phyloP scores from a whole-genome alignment of 2,888 invertebrate species.

The Belgica antarctica region DNA sequence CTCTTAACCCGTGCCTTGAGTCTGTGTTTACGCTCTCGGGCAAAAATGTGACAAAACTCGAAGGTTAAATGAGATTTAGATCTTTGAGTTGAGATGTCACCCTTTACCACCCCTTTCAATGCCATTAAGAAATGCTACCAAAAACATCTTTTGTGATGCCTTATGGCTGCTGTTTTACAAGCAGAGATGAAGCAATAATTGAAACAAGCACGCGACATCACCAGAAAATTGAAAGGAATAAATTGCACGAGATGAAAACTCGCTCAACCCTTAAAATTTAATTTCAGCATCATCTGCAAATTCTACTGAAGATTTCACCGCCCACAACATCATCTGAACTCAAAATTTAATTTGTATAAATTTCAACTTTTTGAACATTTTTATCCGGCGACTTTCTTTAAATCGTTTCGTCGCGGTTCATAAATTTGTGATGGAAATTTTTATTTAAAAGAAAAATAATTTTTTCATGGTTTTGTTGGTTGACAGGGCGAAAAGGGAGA shows the following conservation, averaged over 20 bases:
- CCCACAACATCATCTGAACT: neutral
- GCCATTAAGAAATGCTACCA: neutral
- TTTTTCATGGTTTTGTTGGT: neutral
- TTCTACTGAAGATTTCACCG: neutral
- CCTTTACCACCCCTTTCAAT: constrained; percentile 37
- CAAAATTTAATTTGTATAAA: constrained; percentile 29
- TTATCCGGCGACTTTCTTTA: constrained; percentile 20
- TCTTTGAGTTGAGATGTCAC: constrained; percentile 28
- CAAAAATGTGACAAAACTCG: neutral
- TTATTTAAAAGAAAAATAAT: constrained; percentile 11
- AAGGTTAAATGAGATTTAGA: constrained; percentile 41
- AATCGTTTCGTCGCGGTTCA: constrained; percentile 24
- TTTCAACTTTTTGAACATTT: constrained; percentile 23
- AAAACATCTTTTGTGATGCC: constrained; percentile 8
- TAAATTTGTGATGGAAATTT: constrained; percentile 29
- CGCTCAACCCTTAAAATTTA: constrained; percentile 19
- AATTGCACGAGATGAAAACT: constrained; percentile 10
- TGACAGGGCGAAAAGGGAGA: neutral
- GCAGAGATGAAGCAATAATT: constrained; percentile 3
- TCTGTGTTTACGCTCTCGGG: constrained; percentile 14
- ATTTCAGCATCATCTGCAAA: constrained; percentile 15
- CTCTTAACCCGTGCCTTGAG: constrained; percentile 36
- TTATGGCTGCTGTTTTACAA: constrained; percentile 11
- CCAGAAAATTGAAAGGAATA: neutral
- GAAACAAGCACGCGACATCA: constrained; percentile 18